Percentiles rank a stretch among this genome's conserved stretches.
Conservation (phyloP, 2,113 vertebrate species). For the Pitta sordida region DNA sequence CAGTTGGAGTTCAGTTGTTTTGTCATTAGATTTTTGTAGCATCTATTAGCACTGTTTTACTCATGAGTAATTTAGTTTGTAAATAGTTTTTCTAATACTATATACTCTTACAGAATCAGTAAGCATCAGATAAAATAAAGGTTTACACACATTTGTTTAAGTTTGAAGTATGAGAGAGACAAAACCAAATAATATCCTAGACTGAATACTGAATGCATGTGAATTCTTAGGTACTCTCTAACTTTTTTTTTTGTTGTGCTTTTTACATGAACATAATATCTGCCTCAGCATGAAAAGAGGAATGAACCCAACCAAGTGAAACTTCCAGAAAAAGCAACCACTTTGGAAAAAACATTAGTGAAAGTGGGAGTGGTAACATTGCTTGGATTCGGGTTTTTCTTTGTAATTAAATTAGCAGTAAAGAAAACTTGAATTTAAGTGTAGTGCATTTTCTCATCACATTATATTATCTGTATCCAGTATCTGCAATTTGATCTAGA, state of each 20-base stretch:
- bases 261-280: constrained; percentile 8
- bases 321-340: constrained; percentile 42
- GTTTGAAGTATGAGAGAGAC: background rate
- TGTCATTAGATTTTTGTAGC: background rate
- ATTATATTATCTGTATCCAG: background rate
- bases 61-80: background rate
- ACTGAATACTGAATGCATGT: background rate
- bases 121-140: background rate
- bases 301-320: constrained; percentile 69
- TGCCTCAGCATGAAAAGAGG: constrained; percentile 73
- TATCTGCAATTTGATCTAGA: background rate
- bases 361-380: constrained; percentile 64
- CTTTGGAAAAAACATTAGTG: constrained; percentile 56
- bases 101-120: background rate
- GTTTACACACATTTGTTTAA: background rate
- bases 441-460: background rate
- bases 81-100: background rate
- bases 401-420: constrained; percentile 63
- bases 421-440: constrained; percentile 28
- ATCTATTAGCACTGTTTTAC: background rate
- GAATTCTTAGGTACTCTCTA: background rate
- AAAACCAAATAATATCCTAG: background rate
- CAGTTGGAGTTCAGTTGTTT: background rate
- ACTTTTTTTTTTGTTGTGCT: background rate
- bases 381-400: constrained; percentile 74